Evolutionary conservation across 2,888 invertebrate genomes (phyloP).

Genomic region (Gymnosoma rotundatum): DNA sequence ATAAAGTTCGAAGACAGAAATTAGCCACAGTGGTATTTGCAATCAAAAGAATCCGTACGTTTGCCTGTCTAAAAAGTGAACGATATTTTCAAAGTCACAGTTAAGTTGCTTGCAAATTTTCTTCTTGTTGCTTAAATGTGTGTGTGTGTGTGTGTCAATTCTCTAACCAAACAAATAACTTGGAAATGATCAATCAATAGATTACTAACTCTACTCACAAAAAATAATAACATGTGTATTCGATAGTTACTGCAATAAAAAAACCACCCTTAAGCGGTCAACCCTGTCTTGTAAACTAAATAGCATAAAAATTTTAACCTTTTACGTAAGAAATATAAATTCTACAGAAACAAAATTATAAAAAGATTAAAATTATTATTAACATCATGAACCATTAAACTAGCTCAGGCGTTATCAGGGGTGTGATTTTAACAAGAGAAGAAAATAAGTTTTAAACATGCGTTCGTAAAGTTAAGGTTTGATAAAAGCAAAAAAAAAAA

Average conservation of each 20-base stretch:
- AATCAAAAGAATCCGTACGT: too few species aligned
- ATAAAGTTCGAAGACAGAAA: too few species aligned
- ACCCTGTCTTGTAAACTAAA: slow-evolving; percentile 49
- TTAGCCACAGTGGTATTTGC: too few species aligned
- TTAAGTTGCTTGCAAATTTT: too few species aligned
- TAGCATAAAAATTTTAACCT: slow-evolving; percentile 37
- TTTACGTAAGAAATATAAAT: slow-evolving; percentile 9
- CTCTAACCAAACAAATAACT: slow-evolving; percentile 42
- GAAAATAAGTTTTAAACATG: slow-evolving; percentile 43
- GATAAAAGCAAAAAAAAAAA: slow-evolving; percentile 6
- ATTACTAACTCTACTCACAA: slow-evolving; percentile 33
- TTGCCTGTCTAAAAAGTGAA: too few species aligned
- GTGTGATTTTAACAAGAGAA: slow-evolving; percentile 54
- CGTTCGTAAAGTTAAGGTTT: background rate
- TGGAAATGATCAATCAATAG: slow-evolving; percentile 62
- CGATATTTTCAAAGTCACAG: too few species aligned
- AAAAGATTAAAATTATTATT: slow-evolving; percentile 63
- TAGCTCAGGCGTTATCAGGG: slow-evolving; percentile 60
- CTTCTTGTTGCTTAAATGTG: too few species aligned
- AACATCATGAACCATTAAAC: slow-evolving; percentile 39
- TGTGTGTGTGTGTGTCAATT: too few species aligned
- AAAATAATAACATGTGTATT: background rate
- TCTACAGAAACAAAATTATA: background rate
- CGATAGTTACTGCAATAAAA: slow-evolving; percentile 14
- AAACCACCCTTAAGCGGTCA: slow-evolving; percentile 38